phyloP scores from a whole-genome alignment of 1,140 invertebrate species.

The Listronotus oregonensis region DNA sequence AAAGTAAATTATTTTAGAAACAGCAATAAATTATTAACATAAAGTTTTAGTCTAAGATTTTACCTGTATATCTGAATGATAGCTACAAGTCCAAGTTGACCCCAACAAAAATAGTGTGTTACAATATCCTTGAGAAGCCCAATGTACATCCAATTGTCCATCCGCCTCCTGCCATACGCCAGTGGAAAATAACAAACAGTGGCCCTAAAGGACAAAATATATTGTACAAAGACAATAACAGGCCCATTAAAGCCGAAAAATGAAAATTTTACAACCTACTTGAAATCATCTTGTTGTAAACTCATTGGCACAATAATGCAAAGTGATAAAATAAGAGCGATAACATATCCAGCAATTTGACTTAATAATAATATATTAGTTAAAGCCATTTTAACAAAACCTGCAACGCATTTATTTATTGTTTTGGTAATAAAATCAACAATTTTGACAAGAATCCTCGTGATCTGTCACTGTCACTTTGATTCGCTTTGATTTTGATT shows the following conservation, averaged over 20 bases:
- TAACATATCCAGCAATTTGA: slow-evolving; percentile 88
- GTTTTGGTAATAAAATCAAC: background rate
- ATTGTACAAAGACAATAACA: background rate
- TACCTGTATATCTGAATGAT: slow-evolving; percentile 79
- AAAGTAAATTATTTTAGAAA: no score
- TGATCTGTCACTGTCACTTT: no score
- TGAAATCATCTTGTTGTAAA: slow-evolving; percentile 86
- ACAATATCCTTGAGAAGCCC: slow-evolving; percentile 85
- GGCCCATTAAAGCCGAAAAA: no score
- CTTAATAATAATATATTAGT: slow-evolving; percentile 83
- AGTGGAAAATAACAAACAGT: slow-evolving; percentile 88
- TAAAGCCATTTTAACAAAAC: slow-evolving; percentile 67
- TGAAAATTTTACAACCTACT: slow-evolving; percentile 67
- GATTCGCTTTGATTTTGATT: no score
- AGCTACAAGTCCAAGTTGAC: slow-evolving; percentile 74
- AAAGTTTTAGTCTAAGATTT: background rate
- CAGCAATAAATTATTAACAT: no score
- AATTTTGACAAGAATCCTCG: no score
- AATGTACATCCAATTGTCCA: slow-evolving; percentile 80
- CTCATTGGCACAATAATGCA: slow-evolving; percentile 88
- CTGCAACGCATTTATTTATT: slow-evolving; percentile 1
- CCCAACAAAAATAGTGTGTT: slow-evolving; percentile 84
- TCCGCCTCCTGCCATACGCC: slow-evolving; percentile 85
- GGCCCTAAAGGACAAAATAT: slow-evolving; percentile 63
- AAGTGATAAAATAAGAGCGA: slow-evolving; percentile 85